Percentiles rank a stretch among this genome's conserved stretches.
Evolutionary conservation across 2,113 vertebrate genomes (phyloP).

Genomic region (Peromyscus leucopus): DNA sequence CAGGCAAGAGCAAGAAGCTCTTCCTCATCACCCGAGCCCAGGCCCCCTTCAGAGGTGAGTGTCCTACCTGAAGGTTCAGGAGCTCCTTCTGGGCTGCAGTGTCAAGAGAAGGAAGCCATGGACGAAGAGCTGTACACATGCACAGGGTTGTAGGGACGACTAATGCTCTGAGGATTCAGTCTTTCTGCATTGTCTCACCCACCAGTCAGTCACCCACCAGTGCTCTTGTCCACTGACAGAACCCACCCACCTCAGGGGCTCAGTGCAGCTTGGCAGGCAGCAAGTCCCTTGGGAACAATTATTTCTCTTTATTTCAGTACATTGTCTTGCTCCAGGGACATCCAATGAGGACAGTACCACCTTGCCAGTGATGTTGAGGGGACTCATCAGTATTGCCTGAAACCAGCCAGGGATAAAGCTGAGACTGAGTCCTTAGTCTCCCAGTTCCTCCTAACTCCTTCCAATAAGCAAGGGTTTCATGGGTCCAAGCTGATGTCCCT

Average conservation of each 20-base stretch:
- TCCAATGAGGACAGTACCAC: background rate
- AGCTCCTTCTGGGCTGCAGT: background rate
- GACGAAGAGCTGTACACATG: background rate
- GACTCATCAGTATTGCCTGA: background rate
- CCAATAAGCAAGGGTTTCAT: background rate
- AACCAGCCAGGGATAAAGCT: background rate
- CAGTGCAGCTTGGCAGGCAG: background rate
- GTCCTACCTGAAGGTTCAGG: background rate
- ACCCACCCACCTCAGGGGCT: background rate
- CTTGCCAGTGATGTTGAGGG: rapidly evolving
- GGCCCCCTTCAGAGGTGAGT: conserved; percentile 96
- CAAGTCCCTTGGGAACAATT: background rate
- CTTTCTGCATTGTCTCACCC: background rate
- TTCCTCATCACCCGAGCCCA: conserved; percentile 91
- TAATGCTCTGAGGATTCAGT: background rate
- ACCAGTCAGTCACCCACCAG: background rate
- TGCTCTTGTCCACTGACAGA: background rate
- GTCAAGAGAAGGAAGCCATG: background rate
- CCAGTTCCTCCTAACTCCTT: background rate
- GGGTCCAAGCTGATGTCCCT: background rate
- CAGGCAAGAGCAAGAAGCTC: conserved; percentile 87
- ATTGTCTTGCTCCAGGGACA: conserved; percentile 8
- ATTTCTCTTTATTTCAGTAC: background rate
- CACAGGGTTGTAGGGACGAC: no score
- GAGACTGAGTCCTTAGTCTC: no score